Base-by-base conservation (phyloP, 2,888 invertebrate species). In the Drosophila tanythrix region DNA sequence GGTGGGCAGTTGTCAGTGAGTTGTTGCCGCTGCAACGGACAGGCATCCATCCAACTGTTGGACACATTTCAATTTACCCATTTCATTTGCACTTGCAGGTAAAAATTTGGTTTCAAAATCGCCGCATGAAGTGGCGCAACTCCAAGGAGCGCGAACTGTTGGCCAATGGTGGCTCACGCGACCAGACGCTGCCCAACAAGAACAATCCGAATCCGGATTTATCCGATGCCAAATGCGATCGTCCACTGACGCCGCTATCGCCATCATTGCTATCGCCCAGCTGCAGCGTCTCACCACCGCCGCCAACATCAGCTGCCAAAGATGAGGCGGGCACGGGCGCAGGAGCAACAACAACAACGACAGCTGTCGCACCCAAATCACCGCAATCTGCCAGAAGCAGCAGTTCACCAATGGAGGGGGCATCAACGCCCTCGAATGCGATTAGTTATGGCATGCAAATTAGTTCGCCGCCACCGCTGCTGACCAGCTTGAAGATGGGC, bases 81-180 rank as follows among this genome's bases (percentile, higher is more conserved):
- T 76, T 74, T 83, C 74, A 82, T 72, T 58, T 68, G 38, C 33
- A 53, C 10, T 91, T 92, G 75, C 78, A 95, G 95, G 95, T 95
- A 60, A 95, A 95, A 93, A 95, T 95, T 84, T 95, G 95, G 95
- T 99, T 99, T 93, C 99, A 99, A 95, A 99, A 99, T 93, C 96
- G 99, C 0, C 96, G 99, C 64, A 99, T 99, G 99, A 99, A 93
- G 93, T 99, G 99, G 99, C 95, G 99, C 63, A 99, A 99, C 93
- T 98, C 98, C 6, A 99, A 99, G 94, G 99, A 99, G 93, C 95
- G 99, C 38, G 99, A 99, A 93, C 95, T 99, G 0, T 94, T 99
- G 31, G 98, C 99, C 0, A 96, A 96, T 27, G 99, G 99, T 0
- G 99, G 99, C 2, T 97, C 98, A 10, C 95, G 99, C 35, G 99